These are phyloP conservation scores for Cinclus mexicanus DNA, from an alignment of 2,113 vertebrate species.

Conservation along the genomic window DNA sequence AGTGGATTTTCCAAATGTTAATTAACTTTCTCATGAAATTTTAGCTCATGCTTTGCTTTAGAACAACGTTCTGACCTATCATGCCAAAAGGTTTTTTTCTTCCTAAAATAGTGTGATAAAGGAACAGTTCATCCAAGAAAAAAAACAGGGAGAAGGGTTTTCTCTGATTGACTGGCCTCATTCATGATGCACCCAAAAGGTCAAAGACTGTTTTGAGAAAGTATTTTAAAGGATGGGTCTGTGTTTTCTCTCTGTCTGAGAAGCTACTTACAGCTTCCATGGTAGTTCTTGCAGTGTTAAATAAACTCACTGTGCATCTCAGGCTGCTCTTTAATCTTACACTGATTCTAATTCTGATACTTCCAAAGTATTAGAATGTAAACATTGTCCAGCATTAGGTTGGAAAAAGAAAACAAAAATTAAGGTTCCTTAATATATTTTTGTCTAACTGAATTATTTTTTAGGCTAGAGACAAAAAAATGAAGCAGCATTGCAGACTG, in stretches of 20 bases:
- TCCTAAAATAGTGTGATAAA: neutral
- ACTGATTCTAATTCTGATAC: neutral
- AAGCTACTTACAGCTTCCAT: neutral
- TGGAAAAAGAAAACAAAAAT: neutral
- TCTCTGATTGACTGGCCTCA: conserved; percentile 44
- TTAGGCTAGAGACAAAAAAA: too few species aligned
- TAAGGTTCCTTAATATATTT: neutral
- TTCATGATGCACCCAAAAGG: conserved; percentile 62
- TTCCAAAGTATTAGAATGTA: neutral
- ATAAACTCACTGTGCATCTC: neutral
- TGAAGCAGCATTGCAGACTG: accelerated
- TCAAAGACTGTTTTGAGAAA: conserved; percentile 67
- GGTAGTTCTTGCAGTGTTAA: neutral
- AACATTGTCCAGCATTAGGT: neutral
- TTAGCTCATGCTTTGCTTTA: neutral
- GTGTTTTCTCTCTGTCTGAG: conserved; percentile 64
- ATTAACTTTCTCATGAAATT: neutral
- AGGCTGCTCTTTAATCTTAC: neutral
- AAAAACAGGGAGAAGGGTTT: neutral
- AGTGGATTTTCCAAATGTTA: neutral
- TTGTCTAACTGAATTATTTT: neutral
- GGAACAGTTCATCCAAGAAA: neutral
- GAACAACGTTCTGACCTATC: neutral
- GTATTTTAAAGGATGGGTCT: conserved; percentile 55
- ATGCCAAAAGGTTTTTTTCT: neutral